These are phyloP conservation scores for Heterohyrax brucei DNA, from an alignment of 2,797 vertebrate species.

Conservation along the genomic window DNA sequence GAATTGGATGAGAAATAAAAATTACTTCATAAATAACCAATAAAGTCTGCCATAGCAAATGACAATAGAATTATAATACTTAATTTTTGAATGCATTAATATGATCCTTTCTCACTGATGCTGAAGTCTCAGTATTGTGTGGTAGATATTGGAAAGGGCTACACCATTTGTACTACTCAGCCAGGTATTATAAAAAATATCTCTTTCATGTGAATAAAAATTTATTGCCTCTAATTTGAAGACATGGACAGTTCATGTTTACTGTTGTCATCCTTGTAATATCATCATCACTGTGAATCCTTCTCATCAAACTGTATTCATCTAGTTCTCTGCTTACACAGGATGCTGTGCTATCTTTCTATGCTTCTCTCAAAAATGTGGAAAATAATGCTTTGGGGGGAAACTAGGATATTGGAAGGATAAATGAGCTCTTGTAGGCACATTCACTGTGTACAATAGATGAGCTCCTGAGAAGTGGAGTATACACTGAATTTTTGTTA, in stretches of 20 bases:
- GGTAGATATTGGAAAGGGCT: slow-evolving; percentile 51
- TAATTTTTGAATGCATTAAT: slow-evolving; percentile 68
- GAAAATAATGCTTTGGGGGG: slow-evolving; percentile 71
- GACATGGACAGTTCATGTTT: slow-evolving; percentile 24
- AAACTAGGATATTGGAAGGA: slow-evolving; percentile 59
- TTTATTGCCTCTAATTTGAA: slow-evolving; percentile 74
- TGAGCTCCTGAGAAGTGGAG: slow-evolving; percentile 65
- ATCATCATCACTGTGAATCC: slow-evolving; percentile 54
- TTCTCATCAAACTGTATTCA: slow-evolving; percentile 77
- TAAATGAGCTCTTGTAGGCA: slow-evolving; percentile 72
- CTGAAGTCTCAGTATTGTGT: slow-evolving; percentile 48
- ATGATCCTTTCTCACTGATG: slow-evolving; percentile 57
- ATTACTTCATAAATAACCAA: not conserved
- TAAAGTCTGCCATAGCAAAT: not conserved
- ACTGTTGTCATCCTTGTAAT: slow-evolving; percentile 15
- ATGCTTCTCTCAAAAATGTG: slow-evolving; percentile 73
- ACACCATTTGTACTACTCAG: slow-evolving; percentile 69
- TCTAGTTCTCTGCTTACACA: slow-evolving; percentile 54
- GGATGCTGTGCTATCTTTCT: slow-evolving; percentile 63
- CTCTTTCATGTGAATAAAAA: slow-evolving; percentile 67
- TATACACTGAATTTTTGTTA: slow-evolving; percentile 62
- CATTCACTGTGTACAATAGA: slow-evolving; percentile 49
- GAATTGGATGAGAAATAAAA: not conserved
- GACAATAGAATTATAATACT: not conserved
- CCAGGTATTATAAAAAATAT: slow-evolving; percentile 59